Percentiles rank a stretch among this genome's conserved stretches.
These are phyloP conservation scores for Erannis defoliaria DNA, from an alignment of 2,888 invertebrate species.

Conservation along the genomic window DNA sequence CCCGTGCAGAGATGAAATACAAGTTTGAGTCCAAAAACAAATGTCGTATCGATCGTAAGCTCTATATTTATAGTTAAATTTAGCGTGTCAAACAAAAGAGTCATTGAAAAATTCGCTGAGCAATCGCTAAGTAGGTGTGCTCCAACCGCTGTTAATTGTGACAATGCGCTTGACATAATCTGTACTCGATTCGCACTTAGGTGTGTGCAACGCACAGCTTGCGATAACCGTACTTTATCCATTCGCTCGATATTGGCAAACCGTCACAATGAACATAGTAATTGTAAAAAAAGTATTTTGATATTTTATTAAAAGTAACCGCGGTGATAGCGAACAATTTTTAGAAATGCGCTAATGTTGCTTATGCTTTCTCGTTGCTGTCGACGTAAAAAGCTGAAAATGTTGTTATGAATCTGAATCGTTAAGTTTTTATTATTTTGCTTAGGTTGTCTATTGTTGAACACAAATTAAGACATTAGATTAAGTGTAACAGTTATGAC, in stretches of 20 bases:
- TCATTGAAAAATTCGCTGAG: constrained; percentile 21
- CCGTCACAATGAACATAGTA: constrained; percentile 77
- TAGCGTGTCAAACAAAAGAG: background rate
- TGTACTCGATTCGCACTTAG: constrained; percentile 67
- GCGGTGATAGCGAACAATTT: constrained; percentile 42
- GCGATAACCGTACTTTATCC: constrained; percentile 62
- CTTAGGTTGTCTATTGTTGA: constrained; percentile 45
- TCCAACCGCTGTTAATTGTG: constrained; percentile 41
- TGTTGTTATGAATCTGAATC: constrained; percentile 48
- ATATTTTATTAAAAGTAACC: constrained; percentile 54
- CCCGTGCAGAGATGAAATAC: constrained; percentile 1
- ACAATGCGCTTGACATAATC: constrained; percentile 71
- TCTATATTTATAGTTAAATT: constrained; percentile 4
- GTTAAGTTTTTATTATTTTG: constrained; percentile 53
- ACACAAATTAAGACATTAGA: constrained; percentile 46
- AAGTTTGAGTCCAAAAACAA: constrained; percentile 6
- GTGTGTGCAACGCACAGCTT: constrained; percentile 79
- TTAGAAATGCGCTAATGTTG: constrained; percentile 70
- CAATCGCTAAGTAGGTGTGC: constrained; percentile 19
- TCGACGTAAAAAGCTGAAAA: constrained; percentile 54
- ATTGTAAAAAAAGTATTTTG: constrained; percentile 64
- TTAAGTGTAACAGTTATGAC: constrained; percentile 33
- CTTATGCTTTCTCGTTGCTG: constrained; percentile 79
- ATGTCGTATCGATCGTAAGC: background rate
- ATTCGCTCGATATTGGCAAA: constrained; percentile 83